These are phyloP conservation scores for Elaphurus davidianus DNA, from an alignment of 2,113 vertebrate genomes.

Conservation along the genomic window DNA sequence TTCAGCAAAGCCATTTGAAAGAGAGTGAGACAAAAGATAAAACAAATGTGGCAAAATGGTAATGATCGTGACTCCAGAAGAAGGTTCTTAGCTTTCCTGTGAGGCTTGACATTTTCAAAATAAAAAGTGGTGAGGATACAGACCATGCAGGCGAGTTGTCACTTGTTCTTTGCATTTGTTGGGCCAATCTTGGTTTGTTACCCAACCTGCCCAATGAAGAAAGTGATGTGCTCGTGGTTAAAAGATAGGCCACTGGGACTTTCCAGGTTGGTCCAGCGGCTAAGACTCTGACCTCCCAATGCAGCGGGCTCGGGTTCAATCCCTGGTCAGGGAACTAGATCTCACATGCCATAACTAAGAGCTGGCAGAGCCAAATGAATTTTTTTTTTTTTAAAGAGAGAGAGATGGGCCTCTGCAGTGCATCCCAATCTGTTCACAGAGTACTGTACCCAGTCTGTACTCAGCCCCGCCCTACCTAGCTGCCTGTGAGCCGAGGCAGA, in stretches of 20 bases:
- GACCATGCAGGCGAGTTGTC: accelerated
- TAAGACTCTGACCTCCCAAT: neutral
- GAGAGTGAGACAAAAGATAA: neutral
- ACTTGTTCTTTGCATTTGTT: neutral
- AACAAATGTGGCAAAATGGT: neutral
- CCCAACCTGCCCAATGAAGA: neutral
- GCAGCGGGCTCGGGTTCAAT: neutral
- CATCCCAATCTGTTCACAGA: neutral
- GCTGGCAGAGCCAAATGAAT: neutral
- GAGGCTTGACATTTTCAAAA: neutral
- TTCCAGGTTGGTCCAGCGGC: neutral
- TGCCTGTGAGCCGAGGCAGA: neutral
- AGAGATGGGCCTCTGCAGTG: neutral
- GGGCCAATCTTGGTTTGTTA: neutral
- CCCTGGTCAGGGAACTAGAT: neutral
- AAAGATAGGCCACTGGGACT: neutral
- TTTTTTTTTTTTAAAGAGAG: neutral
- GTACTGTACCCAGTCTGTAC: neutral
- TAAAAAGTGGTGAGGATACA: neutral
- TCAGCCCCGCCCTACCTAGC: neutral
- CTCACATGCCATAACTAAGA: neutral
- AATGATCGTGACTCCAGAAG: neutral
- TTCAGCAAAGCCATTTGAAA: neutral
- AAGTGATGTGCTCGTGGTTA: neutral
- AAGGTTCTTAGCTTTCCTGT: neutral